Evolutionary conservation across 2,888 invertebrate genomes (phyloP).

Genomic region (Patella depressa): DNA sequence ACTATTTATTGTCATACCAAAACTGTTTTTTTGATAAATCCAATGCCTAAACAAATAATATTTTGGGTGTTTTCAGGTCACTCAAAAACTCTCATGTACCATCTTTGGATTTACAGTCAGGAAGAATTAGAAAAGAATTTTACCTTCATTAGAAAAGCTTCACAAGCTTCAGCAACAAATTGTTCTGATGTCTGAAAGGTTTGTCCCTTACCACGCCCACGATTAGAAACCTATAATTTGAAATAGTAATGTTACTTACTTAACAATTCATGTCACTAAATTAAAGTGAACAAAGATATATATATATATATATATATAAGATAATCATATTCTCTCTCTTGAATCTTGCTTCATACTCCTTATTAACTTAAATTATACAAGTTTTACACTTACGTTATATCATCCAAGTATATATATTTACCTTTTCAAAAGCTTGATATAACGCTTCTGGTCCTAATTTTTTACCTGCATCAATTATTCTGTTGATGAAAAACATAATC

Average conservation of each 20-base stretch:
- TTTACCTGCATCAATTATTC: slow-evolving; percentile 62
- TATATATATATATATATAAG: not conserved
- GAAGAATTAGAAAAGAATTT: not conserved
- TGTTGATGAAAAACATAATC: slow-evolving; percentile 27
- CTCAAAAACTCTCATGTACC: too few species aligned
- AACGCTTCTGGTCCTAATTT: slow-evolving; percentile 59
- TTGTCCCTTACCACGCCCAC: slow-evolving; percentile 33
- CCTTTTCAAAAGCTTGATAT: slow-evolving; percentile 55
- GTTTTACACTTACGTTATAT: not conserved
- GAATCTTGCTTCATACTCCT: too few species aligned
- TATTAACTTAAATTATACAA: too few species aligned
- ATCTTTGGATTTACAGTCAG: too few species aligned
- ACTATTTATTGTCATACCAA: too few species aligned
- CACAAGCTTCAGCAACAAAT: slow-evolving; percentile 57
- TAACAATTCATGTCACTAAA: too few species aligned
- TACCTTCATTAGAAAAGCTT: slow-evolving; percentile 58
- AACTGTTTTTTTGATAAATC: too few species aligned
- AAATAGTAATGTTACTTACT: too few species aligned
- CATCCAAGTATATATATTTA: slow-evolving; percentile 33
- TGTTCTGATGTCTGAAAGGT: slow-evolving; percentile 53
- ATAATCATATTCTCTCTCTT: not conserved
- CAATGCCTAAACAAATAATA: too few species aligned
- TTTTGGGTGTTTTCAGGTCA: too few species aligned
- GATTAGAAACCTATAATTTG: too few species aligned
- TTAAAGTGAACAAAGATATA: not conserved